Conservation (phyloP, 2,797 vertebrate genomes). For the Xiphophorus birchmanni region DNA sequence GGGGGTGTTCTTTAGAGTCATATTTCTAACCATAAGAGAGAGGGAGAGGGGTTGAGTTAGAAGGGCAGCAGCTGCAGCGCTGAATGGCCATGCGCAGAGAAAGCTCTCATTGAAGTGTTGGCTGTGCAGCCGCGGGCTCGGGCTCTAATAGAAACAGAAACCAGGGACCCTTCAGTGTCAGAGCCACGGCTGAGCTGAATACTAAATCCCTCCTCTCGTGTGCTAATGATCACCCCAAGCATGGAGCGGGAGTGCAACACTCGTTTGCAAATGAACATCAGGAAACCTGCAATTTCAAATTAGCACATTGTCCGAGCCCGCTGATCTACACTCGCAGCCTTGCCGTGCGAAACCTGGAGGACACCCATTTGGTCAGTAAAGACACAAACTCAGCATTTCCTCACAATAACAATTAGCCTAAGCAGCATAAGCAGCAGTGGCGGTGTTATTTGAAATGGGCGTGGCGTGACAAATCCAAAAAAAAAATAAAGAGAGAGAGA, state of each 20-base stretch:
- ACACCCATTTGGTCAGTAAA: conserved; percentile 53
- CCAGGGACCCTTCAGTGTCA: conserved; percentile 65
- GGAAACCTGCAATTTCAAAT: conserved; percentile 68
- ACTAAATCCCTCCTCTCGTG: conserved; percentile 65
- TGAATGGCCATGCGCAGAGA: conserved; percentile 60
- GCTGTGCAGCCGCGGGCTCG: conserved; percentile 61
- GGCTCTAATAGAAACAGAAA: conserved; percentile 76
- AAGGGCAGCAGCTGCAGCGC: conserved; percentile 63
- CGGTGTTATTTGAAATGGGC: conserved; percentile 23
- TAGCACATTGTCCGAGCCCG: conserved; percentile 53
- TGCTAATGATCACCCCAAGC: conserved; percentile 76
- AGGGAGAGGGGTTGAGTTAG: conserved; percentile 37
- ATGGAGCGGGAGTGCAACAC: conserved; percentile 58
- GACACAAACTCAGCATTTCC: conserved; percentile 27
- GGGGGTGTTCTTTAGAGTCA: conserved; percentile 62
- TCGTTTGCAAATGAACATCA: conserved; percentile 67
- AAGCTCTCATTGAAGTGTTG: conserved; percentile 67
- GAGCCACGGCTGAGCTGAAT: conserved; percentile 62
- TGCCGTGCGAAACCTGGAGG: conserved; percentile 41
- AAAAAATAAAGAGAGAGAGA: conserved; percentile 16
- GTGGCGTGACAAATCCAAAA: conserved; percentile 56
- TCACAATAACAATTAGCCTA: conserved; percentile 39
- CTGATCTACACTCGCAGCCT: conserved; percentile 19
- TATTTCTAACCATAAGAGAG: conserved; percentile 65
- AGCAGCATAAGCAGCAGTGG: conserved; percentile 21